Percentiles rank a stretch among this genome's conserved stretches.
phyloP scores from a whole-genome alignment of 2,797 vertebrate genomes.

The Remorina albescens region DNA sequence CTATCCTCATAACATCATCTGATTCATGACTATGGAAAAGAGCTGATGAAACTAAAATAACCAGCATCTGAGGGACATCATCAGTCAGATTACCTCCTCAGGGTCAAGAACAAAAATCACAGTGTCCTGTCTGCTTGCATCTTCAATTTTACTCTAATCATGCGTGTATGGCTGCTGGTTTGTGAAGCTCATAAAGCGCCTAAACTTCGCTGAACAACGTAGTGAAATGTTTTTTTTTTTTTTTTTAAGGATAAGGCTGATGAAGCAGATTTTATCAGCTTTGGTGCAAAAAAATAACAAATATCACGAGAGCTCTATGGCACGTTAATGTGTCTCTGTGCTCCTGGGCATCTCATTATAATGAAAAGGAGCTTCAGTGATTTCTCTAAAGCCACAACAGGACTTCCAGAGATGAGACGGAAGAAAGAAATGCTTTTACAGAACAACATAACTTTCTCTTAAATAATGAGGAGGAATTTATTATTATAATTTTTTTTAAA shows the following conservation, averaged over 20 bases:
- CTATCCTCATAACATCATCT: conserved; percentile 56
- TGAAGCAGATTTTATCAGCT: not conserved
- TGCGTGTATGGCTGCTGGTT: conserved; percentile 34
- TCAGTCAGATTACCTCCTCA: conserved; percentile 74
- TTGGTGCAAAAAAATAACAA: conserved; percentile 6
- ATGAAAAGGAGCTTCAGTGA: too few relatives aligned
- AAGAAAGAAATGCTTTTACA: too few relatives aligned
- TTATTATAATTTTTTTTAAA: too few relatives aligned
- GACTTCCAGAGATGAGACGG: too few relatives aligned
- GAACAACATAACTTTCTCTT: too few relatives aligned
- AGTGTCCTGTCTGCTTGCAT: conserved; percentile 30
- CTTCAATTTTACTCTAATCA: conserved; percentile 42
- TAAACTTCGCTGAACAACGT: conserved; percentile 8
- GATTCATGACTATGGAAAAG: conserved; percentile 75
- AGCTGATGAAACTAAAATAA: conserved; percentile 67
- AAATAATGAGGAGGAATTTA: too few relatives aligned
- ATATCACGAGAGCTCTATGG: not conserved
- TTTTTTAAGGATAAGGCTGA: conserved; percentile 12
- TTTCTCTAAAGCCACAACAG: too few relatives aligned
- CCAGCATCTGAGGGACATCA: conserved; percentile 52
- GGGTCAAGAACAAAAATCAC: conserved; percentile 60
- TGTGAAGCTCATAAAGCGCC: conserved; percentile 1
- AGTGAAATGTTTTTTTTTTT: too few relatives aligned
- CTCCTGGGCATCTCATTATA: too few relatives aligned
- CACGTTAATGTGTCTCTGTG: too few relatives aligned